A percentile compares a stretch with the other conserved stretches of the same genome.
Conservation (phyloP, 2,797 vertebrate genomes). For the Anguilla megastoma region DNA sequence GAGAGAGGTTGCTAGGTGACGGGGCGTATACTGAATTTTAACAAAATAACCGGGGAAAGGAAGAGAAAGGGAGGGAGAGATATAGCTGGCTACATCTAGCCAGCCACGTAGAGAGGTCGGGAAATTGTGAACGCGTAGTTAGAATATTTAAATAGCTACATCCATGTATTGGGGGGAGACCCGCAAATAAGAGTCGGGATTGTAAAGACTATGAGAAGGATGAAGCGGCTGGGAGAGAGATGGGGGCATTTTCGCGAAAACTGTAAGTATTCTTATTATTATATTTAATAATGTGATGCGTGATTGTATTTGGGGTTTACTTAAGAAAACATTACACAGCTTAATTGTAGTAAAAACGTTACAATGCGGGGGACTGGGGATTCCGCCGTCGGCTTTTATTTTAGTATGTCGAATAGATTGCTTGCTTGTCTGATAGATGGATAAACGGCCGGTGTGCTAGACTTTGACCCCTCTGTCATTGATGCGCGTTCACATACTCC, state of each 20-base stretch:
- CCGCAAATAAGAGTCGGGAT: not conserved
- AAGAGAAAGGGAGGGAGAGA: slow-evolving; percentile 43
- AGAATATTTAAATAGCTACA: slow-evolving; percentile 31
- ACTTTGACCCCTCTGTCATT: slow-evolving; percentile 80
- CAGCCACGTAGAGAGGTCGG: slow-evolving; percentile 62
- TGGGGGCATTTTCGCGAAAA: slow-evolving; percentile 56
- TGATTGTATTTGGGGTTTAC: slow-evolving; percentile 24
- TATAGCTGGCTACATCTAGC: slow-evolving; percentile 52
- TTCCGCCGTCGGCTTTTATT: slow-evolving; percentile 33
- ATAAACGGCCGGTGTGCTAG: slow-evolving; percentile 57
- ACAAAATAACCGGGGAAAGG: slow-evolving; percentile 66
- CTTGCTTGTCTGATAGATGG: slow-evolving; percentile 45
- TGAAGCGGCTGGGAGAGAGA: not conserved
- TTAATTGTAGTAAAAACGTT: slow-evolving; percentile 61
- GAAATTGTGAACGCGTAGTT: slow-evolving; percentile 53
- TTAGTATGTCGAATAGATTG: slow-evolving; percentile 39
- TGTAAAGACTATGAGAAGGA: slow-evolving; percentile 4
- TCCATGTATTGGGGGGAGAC: slow-evolving; percentile 53
- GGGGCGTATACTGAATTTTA: slow-evolving; percentile 81
- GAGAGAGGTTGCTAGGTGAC: slow-evolving; percentile 74
- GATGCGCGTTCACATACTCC: slow-evolving; percentile 64
- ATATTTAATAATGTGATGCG: slow-evolving; percentile 10
- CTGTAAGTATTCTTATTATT: slow-evolving; percentile 61
- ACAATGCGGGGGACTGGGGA: slow-evolving; percentile 25
- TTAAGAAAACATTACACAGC: slow-evolving; percentile 56